Evolutionary conservation across 2,888 invertebrate species (phyloP).

Genomic region (Amphipoea oculea): DNA sequence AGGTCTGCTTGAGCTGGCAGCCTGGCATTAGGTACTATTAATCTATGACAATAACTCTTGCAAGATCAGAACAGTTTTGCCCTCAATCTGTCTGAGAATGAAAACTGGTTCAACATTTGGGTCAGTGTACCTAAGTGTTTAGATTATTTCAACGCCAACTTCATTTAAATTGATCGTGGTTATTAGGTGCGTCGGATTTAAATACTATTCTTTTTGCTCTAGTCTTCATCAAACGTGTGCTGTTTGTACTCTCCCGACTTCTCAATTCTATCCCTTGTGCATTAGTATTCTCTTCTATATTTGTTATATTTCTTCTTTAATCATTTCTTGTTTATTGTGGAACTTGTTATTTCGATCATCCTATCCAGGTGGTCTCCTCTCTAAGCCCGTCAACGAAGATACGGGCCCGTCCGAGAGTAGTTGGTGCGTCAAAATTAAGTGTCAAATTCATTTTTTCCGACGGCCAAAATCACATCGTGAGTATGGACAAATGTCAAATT

Average conservation of each 20-base stretch:
- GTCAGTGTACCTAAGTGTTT: constrained; percentile 46
- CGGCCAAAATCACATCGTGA: background rate
- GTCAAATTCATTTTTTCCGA: no score
- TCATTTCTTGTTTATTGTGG: background rate
- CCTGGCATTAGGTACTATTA: constrained; percentile 7
- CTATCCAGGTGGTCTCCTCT: no score
- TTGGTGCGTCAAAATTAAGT: no score
- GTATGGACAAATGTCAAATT: background rate
- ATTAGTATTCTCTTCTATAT: background rate
- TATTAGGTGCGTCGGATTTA: constrained; percentile 28
- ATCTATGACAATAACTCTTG: constrained; percentile 46
- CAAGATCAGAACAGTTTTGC: constrained; percentile 45
- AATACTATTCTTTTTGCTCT: constrained; percentile 4
- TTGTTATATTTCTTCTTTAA: background rate
- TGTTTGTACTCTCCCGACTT: background rate
- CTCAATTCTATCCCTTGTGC: background rate
- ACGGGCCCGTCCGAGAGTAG: no score
- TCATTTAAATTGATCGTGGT: constrained; percentile 32
- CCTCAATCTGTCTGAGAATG: constrained; percentile 51
- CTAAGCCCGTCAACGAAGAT: no score
- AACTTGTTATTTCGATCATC: background rate
- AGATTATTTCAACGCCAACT: constrained; percentile 44
- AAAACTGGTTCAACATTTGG: constrained; percentile 41
- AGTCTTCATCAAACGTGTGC: background rate
- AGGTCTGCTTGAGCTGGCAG: constrained; percentile 16